phyloP scores from a whole-genome alignment of 2,113 vertebrate species.

The Sitta europaea region DNA sequence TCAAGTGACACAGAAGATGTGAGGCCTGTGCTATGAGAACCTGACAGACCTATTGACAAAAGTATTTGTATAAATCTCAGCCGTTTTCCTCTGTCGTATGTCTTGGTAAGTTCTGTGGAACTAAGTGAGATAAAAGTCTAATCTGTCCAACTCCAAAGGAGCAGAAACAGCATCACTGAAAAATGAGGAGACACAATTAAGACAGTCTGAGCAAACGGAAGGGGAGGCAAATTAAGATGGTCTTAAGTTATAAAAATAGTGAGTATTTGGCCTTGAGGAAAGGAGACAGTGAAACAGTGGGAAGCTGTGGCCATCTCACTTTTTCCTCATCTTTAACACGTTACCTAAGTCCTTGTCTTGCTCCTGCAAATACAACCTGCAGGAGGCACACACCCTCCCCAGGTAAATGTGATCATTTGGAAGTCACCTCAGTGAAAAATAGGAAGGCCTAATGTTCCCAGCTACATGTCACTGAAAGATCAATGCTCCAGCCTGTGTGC shows the following conservation, averaged over 20 bases:
- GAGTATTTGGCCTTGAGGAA: not conserved
- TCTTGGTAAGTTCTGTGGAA: not conserved
- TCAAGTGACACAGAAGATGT: not conserved
- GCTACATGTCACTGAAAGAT: rapidly evolving
- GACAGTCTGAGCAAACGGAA: not conserved
- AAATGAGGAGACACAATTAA: not conserved
- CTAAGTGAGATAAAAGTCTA: not conserved
- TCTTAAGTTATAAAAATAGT: not conserved
- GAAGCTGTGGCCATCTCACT: not conserved
- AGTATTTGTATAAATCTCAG: not conserved
- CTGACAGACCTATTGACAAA: not conserved
- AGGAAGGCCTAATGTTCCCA: not conserved
- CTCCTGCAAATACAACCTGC: not conserved
- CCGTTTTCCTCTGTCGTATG: not conserved
- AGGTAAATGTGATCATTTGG: not conserved
- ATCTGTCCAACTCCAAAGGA: not conserved
- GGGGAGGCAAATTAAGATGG: not conserved
- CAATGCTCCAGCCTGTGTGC: not conserved
- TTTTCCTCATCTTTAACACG: not conserved
- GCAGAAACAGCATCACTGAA: not conserved
- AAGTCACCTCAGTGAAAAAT: not conserved
- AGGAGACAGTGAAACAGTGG: not conserved
- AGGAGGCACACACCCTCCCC: not conserved
- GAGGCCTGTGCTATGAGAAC: not conserved
- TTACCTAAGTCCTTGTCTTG: not conserved